Percentiles rank a stretch among this genome's conserved stretches.
Conservation (phyloP, 1,140 invertebrate species). For the Calosoma granatense region DNA sequence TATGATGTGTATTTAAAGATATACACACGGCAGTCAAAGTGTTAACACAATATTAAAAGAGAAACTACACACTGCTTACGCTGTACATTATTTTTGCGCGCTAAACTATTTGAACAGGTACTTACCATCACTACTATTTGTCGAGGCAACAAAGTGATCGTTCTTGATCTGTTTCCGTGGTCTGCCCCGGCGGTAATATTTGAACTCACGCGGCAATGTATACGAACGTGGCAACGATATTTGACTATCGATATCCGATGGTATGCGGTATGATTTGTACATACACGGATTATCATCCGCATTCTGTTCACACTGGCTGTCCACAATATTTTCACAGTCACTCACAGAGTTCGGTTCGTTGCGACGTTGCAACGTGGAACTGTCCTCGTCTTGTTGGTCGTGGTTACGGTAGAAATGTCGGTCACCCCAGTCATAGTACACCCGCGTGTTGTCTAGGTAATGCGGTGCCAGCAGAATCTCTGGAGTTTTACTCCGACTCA, state of each 20-base stretch:
- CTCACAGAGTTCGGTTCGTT: constrained; percentile 10
- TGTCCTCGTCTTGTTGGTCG: background rate
- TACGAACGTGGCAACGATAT: constrained; percentile 72
- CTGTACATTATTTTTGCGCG: constrained; percentile 3
- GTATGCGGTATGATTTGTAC: constrained; percentile 44
- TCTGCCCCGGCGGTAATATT: constrained; percentile 58
- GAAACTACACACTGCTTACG: no score
- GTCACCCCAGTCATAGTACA: constrained; percentile 40
- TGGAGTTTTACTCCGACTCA: constrained; percentile 54
- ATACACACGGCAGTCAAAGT: no score
- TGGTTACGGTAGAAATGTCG: constrained; percentile 23
- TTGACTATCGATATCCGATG: constrained; percentile 65
- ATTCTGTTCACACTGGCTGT: constrained; percentile 28
- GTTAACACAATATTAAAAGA: constrained; percentile 12
- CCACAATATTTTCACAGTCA: constrained; percentile 14
- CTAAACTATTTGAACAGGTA: no score
- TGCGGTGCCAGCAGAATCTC: constrained; percentile 68
- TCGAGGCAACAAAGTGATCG: constrained; percentile 63
- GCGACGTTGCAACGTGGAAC: background rate
- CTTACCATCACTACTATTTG: constrained; percentile 74
- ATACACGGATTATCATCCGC: constrained; percentile 32
- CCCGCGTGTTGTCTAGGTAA: constrained; percentile 42
- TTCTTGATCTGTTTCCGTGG: constrained; percentile 33
- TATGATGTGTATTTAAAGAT: constrained; percentile 8
- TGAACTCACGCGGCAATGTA: constrained; percentile 73